Evolutionary conservation across 2,888 invertebrate genomes (phyloP).

Genomic region (Xestia sexstrigata): DNA sequence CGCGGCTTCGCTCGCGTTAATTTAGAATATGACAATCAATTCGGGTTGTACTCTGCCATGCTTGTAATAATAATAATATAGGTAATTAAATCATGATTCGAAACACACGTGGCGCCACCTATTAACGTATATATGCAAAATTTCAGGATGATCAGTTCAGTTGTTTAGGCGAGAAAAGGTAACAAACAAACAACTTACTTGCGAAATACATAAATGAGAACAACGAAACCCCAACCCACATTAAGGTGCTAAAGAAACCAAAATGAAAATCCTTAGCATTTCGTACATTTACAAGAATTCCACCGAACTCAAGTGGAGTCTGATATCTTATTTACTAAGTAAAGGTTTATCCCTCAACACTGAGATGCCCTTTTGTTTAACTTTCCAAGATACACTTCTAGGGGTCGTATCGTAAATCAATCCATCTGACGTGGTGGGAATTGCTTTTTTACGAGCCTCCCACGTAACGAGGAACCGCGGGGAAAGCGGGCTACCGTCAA

Average conservation of each 20-base stretch:
- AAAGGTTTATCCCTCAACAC: conserved; percentile 68
- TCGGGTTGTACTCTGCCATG: too few species aligned
- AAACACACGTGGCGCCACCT: too few species aligned
- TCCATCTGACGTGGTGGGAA: conserved; percentile 80
- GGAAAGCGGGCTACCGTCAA: conserved; percentile 32
- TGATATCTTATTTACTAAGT: conserved; percentile 69
- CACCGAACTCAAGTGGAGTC: conserved; percentile 25
- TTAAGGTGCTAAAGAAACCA: not conserved
- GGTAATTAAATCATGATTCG: too few species aligned
- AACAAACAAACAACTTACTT: not conserved
- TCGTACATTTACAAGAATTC: conserved; percentile 28
- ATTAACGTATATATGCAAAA: too few species aligned
- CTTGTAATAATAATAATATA: too few species aligned
- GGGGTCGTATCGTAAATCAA: conserved; percentile 83
- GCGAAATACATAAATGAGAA: not conserved
- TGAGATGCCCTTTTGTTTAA: conserved; percentile 69
- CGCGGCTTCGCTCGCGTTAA: too few species aligned
- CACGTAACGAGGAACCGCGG: conserved; percentile 56
- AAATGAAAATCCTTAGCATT: conserved; percentile 24
- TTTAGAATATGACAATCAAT: too few species aligned
- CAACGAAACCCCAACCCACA: not conserved
- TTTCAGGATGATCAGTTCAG: too few species aligned
- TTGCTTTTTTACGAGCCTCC: conserved; percentile 79
- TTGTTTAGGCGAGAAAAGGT: too few species aligned
- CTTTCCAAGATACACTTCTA: conserved; percentile 74